Evolutionary conservation across 2,797 vertebrate genomes (phyloP), one percentile per base, ranked within the genome.

Genomic region (Kryptopterus vitreolus): DNA sequence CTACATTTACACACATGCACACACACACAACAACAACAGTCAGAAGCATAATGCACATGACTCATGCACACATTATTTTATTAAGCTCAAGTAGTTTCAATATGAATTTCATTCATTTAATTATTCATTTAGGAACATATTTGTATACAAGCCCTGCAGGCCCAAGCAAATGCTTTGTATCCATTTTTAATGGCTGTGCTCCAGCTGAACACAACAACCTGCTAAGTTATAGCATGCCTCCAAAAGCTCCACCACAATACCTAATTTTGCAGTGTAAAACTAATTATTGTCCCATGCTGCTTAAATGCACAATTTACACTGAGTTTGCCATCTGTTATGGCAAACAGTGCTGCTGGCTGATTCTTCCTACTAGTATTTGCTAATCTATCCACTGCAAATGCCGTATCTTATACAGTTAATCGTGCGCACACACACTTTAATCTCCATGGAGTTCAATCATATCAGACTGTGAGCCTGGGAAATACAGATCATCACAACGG

Each of bases 391-490:
- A 58, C 6, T 46, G 35, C 3, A 46, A 78, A 70, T 50, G 18
- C 52, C 33, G 69, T 15, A 38, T 26, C 13, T 55, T 55, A 26
- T 35, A 35, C 18, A 22, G 55, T n/a, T 15, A n/a, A n/a, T 1
- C 29, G 55, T 20, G 33, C 20, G 48, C 35, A 73, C 31, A 74
- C 29, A 78, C 26, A 50, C 11, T 79, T 46, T 31, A 69, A 73
- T 26, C 77, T 55, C 70, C 50, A 31, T 80, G 11, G 61, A 61
- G 74, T 77, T 59, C 59, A 72, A 57, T 77, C 13, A 73, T 72
- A 77, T 16, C 13, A 81, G 81, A 85, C 38, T 58, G 57, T 70
- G 59, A 79, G 20, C 57, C 31, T 78, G 61, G 22, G 52, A 73
- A 65, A 22, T 79, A 43, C 4, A 29, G 18, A 53, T 46, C n/a